Evolutionary conservation across 1,140 invertebrate genomes (phyloP), one percentile per base, ranked within the genome.

Genomic region (Tetranychus cinnabarinus): DNA sequence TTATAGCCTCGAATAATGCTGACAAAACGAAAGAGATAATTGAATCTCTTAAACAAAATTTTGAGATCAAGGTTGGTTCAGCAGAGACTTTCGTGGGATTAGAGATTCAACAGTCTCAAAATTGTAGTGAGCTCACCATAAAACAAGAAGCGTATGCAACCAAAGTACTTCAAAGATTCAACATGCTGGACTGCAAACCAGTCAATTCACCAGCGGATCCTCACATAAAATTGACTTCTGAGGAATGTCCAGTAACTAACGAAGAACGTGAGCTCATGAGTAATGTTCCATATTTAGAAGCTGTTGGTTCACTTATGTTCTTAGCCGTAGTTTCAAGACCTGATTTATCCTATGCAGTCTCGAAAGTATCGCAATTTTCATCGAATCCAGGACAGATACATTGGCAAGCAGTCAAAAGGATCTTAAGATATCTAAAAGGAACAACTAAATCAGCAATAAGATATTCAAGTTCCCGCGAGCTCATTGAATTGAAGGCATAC

Each of bases 361-460:
- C 33, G 5, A 33, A 13, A 13, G 34, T 31, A 8, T 7, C 33
- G 6, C 34, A 58, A 58, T 42, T 58, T 34, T 12, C 35, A 31
- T 7, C 5, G 6, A 35, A 33, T 10, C 35, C 23, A 8, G 34
- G 34, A 7, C 5, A 12, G 8, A 6, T 6, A 23, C 56, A 58
- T 37, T 37, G 37, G 34, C 6, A 35, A 36, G 37, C 56, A 10
- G 34, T 31, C 7, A 35, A 37, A 58, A 58, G 37, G 15, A 35
- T 54, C 33, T 54, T 54, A 23, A 15, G 52, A 54, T 54, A 54
- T 54, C 33, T 54, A 8, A 73, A 71, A 62, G 71, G 69, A 42
- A 76, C 73, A 33, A 66, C 59, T 39, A 50, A 66, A 59, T 55
- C 64, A 15, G 67, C 67, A 48, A 37, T 65, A 36, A 3, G 2